Percentiles rank a stretch among this genome's conserved stretches.
Conservation (phyloP, 2,113 vertebrate species). For the Apodemus sylvaticus region DNA sequence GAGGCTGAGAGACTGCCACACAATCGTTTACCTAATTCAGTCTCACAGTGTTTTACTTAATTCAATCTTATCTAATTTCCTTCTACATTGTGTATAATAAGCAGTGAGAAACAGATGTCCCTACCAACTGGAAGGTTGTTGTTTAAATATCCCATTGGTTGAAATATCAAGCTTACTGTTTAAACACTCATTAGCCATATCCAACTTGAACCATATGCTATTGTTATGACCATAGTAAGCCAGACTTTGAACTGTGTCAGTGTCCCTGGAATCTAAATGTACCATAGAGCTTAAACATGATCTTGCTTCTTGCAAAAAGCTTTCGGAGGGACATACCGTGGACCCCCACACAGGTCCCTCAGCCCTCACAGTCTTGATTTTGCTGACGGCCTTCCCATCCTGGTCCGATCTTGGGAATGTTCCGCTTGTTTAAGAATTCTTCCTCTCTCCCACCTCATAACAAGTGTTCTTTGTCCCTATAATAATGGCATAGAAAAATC, state of each 20-base stretch:
- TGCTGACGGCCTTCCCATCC: constrained; percentile 20
- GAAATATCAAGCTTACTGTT: constrained; percentile 37
- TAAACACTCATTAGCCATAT: background rate
- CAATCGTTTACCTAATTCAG: background rate
- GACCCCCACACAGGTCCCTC: background rate
- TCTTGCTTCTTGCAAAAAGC: background rate
- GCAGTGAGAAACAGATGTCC: constrained; percentile 58
- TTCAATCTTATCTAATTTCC: background rate
- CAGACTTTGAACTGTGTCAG: background rate
- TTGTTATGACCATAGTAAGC: background rate
- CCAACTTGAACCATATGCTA: constrained; percentile 4
- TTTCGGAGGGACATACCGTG: background rate
- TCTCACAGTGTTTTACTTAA: background rate
- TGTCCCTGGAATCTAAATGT: background rate
- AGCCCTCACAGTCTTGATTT: background rate
- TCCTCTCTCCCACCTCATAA: constrained; percentile 9
- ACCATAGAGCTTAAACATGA: background rate
- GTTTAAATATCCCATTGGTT: constrained; percentile 37
- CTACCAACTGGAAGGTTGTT: constrained; percentile 41
- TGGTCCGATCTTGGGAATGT: constrained; percentile 38
- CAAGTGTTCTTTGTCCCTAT: constrained; percentile 74
- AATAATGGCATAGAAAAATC: constrained; percentile 50
- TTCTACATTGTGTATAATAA: background rate
- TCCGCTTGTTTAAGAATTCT: constrained; percentile 59
- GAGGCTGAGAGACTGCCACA: background rate